Conservation (phyloP, 2,797 vertebrate genomes). For the Chaetodon trifasciatus region DNA sequence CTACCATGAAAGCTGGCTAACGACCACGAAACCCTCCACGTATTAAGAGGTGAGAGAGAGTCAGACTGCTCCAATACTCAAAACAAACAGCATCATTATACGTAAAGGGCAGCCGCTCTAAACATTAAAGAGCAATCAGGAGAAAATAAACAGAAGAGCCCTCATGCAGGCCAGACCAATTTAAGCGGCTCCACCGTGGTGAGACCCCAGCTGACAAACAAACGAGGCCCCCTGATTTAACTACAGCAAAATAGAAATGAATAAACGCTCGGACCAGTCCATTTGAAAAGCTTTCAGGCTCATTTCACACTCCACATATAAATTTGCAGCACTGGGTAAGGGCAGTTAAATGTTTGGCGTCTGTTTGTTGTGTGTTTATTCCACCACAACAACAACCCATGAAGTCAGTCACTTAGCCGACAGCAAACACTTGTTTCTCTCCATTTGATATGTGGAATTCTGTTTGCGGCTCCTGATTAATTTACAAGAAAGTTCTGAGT, state of each 20-base stretch:
- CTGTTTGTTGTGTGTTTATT: conserved; percentile 30
- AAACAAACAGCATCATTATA: conserved; percentile 35
- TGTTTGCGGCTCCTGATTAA: not conserved
- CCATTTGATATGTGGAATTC: not conserved
- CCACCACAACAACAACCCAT: not conserved
- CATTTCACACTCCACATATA: conserved; percentile 48
- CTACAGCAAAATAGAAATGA: conserved; percentile 41
- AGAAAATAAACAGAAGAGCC: conserved; percentile 51
- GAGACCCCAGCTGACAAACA: conserved; percentile 27
- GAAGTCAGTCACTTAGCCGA: not conserved
- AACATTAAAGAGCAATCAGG: conserved; percentile 45
- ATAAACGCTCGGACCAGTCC: conserved; percentile 30
- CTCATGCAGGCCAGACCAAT: conserved; percentile 50
- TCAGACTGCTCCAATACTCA: not conserved
- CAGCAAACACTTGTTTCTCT: not conserved
- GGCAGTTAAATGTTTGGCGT: conserved; percentile 45
- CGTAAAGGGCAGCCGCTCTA: conserved; percentile 27
- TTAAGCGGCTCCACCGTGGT: conserved; percentile 21
- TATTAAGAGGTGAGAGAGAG: conserved; percentile 4
- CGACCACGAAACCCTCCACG: not conserved
- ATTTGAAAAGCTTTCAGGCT: conserved; percentile 54
- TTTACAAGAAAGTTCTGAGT: not conserved
- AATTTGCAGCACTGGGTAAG: conserved; percentile 7
- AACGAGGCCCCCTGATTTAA: conserved; percentile 55
- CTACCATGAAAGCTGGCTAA: not conserved